A percentile compares a stretch with the other conserved stretches of the same genome.
Evolutionary conservation across 2,888 invertebrate species (phyloP).

Genomic region (Dasypogon diadema): DNA sequence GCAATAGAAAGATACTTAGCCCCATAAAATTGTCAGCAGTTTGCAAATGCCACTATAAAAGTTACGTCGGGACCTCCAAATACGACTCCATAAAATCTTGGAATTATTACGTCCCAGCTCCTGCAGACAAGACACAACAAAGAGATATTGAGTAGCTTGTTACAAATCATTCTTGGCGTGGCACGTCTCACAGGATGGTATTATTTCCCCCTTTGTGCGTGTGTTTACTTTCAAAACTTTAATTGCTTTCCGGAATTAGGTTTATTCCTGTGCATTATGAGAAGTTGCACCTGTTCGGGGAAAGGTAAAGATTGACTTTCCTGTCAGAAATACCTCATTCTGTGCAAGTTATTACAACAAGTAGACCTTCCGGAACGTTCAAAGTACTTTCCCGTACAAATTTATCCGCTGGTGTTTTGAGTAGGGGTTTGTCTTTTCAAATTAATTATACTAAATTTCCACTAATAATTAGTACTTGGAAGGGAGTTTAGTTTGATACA

Average conservation of each 20-base stretch:
- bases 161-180: background rate
- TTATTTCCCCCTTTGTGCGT: background rate
- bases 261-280: background rate
- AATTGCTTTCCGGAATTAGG: slow-evolving; percentile 5
- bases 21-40: background rate
- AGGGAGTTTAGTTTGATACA: background rate
- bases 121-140: background rate
- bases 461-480: slow-evolving; percentile 3
- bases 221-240: slow-evolving; percentile 13
- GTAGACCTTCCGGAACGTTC: too few species aligned
- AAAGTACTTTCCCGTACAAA: too few species aligned
- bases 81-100: slow-evolving; percentile 1
- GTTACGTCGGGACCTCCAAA: background rate
- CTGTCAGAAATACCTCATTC: background rate
- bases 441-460: background rate
- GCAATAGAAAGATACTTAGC: background rate
- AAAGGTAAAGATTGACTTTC: background rate
- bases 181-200: background rate
- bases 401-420: too few species aligned
- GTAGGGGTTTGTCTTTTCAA: background rate
- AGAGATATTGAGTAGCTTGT: background rate
- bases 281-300: background rate
- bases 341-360: too few species aligned
- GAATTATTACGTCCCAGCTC: background rate
- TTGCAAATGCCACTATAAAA: background rate